Percentiles rank a stretch among this genome's conserved stretches.
Conservation (phyloP, 2,888 invertebrate species). For the Sesamia inferens region DNA sequence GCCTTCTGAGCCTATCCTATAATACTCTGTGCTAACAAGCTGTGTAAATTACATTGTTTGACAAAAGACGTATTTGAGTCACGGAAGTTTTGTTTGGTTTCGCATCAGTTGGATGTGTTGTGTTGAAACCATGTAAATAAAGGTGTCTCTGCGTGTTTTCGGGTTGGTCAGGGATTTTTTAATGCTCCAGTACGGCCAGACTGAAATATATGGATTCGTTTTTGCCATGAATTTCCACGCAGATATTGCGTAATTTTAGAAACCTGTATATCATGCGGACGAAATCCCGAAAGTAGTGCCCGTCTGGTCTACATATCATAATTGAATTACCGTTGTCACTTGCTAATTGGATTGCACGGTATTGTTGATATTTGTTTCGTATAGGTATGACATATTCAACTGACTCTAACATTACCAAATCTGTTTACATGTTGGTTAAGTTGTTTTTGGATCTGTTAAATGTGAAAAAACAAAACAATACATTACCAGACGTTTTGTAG, state of each 20-base stretch:
- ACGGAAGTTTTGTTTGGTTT: slow-evolving; percentile 48
- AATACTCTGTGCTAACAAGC: slow-evolving; percentile 11
- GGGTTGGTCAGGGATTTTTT: slow-evolving; percentile 39
- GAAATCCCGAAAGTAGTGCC: not conserved
- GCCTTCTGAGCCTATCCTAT: not conserved
- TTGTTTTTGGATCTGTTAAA: not conserved
- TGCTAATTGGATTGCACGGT: slow-evolving; percentile 4
- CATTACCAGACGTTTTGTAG: not conserved
- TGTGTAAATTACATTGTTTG: slow-evolving; percentile 59
- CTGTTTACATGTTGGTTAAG: too few relatives aligned
- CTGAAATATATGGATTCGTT: slow-evolving; percentile 2
- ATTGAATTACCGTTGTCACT: slow-evolving; percentile 13
- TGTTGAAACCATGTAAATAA: slow-evolving; percentile 45
- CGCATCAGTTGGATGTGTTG: slow-evolving; percentile 51
- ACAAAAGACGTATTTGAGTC: slow-evolving; percentile 51
- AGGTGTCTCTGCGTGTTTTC: slow-evolving; percentile 46
- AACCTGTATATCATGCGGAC: not conserved
- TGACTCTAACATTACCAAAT: not conserved
- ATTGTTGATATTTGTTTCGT: not conserved
- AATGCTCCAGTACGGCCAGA: not conserved
- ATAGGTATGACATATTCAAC: not conserved
- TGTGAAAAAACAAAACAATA: not conserved
- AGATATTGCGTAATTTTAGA: not conserved
- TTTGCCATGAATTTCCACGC: slow-evolving; percentile 1
- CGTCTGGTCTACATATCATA: not conserved